Evolutionary conservation across 2,113 vertebrate species (phyloP).

Genomic region (Odocoileus hemionus): DNA sequence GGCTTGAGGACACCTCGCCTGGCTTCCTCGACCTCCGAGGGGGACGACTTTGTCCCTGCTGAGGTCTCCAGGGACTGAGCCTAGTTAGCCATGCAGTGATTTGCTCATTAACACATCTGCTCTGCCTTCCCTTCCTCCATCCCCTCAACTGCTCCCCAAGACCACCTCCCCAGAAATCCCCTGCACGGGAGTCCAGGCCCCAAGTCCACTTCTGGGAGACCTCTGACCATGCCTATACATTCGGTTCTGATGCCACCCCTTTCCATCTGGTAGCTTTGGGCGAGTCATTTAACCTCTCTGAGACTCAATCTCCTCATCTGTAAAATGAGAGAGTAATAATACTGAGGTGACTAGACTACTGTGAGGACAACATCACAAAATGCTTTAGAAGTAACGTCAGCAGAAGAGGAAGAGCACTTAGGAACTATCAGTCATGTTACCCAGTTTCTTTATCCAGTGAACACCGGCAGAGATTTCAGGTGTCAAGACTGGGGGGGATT

Average conservation of each 20-base stretch:
- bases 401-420: neutral
- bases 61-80: neutral
- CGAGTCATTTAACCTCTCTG: neutral
- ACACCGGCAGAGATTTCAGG: neutral
- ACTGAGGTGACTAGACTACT: neutral
- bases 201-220: neutral
- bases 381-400: neutral
- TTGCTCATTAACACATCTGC: neutral
- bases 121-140: neutral
- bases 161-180: neutral
- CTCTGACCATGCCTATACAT: neutral
- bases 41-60: neutral
- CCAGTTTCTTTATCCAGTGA: neutral
- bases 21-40: neutral
- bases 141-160: neutral
- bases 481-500: neutral
- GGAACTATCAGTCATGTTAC: neutral
- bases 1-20: neutral
- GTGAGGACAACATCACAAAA: neutral
- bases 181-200: fast-evolving
- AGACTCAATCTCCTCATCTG: neutral
- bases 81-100: neutral
- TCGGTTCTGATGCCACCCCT: neutral
- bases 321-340: neutral
- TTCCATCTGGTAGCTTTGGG: neutral